Conservation (phyloP, 2,888 invertebrate genomes). For the Acronicta leporina region DNA sequence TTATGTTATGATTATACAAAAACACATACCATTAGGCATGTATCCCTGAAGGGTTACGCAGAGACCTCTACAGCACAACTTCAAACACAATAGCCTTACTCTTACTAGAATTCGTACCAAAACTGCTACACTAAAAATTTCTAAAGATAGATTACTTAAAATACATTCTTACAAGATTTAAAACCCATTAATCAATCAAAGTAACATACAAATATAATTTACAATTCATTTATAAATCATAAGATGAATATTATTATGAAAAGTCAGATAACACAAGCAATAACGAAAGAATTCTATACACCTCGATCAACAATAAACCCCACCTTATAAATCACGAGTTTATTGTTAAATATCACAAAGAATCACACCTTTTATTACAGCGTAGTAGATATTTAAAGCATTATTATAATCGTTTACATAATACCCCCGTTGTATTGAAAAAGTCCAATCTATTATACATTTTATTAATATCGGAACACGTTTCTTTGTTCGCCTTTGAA, state of each 20-base stretch:
- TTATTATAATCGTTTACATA: conserved; percentile 36
- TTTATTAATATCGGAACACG: conserved; percentile 19
- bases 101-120: too few relatives aligned
- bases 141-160: too few relatives aligned
- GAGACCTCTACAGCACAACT: too few relatives aligned
- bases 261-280: neutral
- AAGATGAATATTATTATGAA: neutral
- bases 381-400: conserved; percentile 15
- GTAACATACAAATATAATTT: too few relatives aligned
- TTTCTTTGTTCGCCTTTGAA: conserved; percentile 22
- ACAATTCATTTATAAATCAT: too few relatives aligned
- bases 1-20: too few relatives aligned
- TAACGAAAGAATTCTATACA: conserved; percentile 20
- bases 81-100: too few relatives aligned
- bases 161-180: too few relatives aligned
- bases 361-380: conserved; percentile 35
- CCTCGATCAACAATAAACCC: conserved; percentile 35
- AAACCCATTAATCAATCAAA: too few relatives aligned
- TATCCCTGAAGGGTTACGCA: too few relatives aligned
- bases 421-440: conserved; percentile 16
- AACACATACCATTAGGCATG: too few relatives aligned
- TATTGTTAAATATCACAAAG: conserved; percentile 47
- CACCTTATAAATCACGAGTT: conserved; percentile 47
- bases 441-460: conserved; percentile 42
- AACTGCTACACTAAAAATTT: too few relatives aligned